Evolutionary conservation across 64 coral and sea anemone genomes (phyloP).

Genomic region (Cladopsammia gracilis): DNA sequence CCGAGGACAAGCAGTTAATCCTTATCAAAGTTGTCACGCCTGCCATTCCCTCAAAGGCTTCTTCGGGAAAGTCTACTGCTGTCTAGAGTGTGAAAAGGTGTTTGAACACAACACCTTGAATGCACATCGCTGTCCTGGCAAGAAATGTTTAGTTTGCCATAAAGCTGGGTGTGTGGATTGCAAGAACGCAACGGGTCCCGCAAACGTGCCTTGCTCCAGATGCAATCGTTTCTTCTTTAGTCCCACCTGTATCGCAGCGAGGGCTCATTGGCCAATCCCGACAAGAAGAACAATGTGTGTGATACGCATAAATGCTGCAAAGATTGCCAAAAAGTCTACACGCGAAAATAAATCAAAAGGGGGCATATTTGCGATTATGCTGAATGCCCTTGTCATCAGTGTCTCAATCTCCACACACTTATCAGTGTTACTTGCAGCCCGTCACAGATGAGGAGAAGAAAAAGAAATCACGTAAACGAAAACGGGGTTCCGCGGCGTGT

Average conservation of each 20-base stretch:
- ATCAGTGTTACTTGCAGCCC: no score
- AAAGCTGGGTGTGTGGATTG: background rate
- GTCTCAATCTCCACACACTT: no score
- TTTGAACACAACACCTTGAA: no score
- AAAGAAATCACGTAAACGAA: no score
- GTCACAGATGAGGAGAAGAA: no score
- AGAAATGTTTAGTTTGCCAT: background rate
- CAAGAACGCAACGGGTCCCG: no score
- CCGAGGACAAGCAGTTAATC: background rate
- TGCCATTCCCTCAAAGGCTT: background rate
- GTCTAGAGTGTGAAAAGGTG: constrained; percentile 37
- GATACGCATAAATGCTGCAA: background rate
- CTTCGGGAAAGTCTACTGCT: background rate
- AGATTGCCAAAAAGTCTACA: no score
- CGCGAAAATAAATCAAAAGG: no score
- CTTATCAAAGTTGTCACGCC: background rate
- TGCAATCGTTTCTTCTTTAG: background rate
- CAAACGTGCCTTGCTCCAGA: background rate
- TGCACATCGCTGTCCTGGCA: background rate
- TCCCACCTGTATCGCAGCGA: background rate
- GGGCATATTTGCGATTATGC: no score
- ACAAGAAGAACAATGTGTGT: background rate
- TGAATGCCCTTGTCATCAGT: no score
- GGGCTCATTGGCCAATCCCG: background rate
- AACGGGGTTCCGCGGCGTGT: no score